Percentiles rank a stretch among this genome's conserved stretches.
Evolutionary conservation across 2,797 vertebrate species (phyloP).

Genomic region (Platalea minor): DNA sequence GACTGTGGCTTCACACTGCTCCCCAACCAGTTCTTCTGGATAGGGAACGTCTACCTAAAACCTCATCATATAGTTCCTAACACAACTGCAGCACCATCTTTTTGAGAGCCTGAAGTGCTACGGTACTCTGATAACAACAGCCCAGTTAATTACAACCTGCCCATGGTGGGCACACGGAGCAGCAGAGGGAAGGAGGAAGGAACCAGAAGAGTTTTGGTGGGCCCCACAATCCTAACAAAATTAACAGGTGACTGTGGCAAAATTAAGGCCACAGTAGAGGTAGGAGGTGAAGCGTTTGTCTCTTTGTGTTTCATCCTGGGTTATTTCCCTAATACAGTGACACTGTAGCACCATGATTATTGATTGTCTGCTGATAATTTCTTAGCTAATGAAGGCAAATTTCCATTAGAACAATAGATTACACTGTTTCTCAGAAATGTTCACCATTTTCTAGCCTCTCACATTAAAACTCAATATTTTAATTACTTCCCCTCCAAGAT

Average conservation of each 20-base stretch:
- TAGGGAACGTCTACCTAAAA: background rate
- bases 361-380: background rate
- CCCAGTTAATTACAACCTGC: background rate
- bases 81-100: background rate
- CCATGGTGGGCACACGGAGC: accelerated
- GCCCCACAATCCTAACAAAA: background rate
- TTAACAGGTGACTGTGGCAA: background rate
- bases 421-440: background rate
- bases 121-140: background rate
- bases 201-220: background rate
- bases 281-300: background rate
- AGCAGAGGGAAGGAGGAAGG: background rate
- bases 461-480: background rate
- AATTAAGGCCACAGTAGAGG: background rate
- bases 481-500: background rate
- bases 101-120: background rate
- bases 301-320: background rate
- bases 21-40: background rate
- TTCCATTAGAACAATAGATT: background rate
- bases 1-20: background rate
- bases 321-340: background rate
- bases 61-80: background rate
- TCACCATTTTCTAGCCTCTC: background rate
- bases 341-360: background rate
- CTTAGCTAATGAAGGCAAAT: background rate